Base-by-base conservation (phyloP, 2,113 vertebrate genomes). In the Gobio gobio region DNA sequence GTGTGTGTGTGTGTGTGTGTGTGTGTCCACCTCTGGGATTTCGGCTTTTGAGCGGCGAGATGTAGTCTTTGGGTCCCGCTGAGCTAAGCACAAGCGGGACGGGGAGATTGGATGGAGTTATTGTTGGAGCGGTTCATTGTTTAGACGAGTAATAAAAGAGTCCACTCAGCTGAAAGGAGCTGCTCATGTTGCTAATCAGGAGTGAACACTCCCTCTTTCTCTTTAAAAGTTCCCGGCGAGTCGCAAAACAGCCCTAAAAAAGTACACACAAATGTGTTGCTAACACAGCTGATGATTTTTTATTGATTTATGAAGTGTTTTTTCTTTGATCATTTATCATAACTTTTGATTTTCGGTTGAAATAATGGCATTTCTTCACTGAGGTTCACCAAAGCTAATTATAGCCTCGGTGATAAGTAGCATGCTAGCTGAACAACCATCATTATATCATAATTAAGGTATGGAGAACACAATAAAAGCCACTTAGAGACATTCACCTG, bases 171-270 rank as follows among this genome's bases (percentile, higher is more conserved):
- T 63, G 58, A 43, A 63, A 40, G 54, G 56, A 59, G 13, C 12
- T 0, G 49, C 26, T 56, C 4, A 20, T 7, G 5, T 36, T 4
- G 58, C 58, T 64, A 26, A 79, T 76, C 74, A 76, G 49, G 3
- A 54, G 74, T 54, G 47, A 76, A 54, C 74, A 76, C 47, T 76
- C 49, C 49, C n/a, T 13, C 22, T 45, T 45, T 45, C 58, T 61
- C 13, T 78, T 58, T 51, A 5, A 51, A 51, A 33, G 13, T 45
- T 78, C 5, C 10, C 20, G 40, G 20, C 26, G 22, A 58, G 49
- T 56, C 76, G 45, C 54, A 78, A 78, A 59, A 43, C 36, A 26
- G 58, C 3, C 78, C n/a, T 56, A 9, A 76, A 13, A 33, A 76
- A 24, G 22, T 49, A 26, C 43, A 24, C 26, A 64, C 2, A 29